These are phyloP conservation scores for Corvus cornix DNA, from an alignment of 2,113 vertebrate species.

Conservation along the genomic window DNA sequence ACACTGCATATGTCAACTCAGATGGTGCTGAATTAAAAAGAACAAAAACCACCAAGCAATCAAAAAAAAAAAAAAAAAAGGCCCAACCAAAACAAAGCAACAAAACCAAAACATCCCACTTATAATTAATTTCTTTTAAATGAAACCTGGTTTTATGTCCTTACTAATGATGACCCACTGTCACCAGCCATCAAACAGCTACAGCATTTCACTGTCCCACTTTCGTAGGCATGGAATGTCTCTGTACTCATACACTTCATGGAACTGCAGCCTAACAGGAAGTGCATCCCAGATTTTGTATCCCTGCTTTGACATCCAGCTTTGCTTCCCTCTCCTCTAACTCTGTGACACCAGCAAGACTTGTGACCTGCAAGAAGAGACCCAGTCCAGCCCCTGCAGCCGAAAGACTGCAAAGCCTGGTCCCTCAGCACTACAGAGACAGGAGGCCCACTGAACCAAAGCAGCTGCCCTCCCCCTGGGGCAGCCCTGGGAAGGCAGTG, in stretches of 20 bases:
- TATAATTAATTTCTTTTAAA: not conserved
- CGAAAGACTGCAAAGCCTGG: not conserved
- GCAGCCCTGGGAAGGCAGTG: not conserved
- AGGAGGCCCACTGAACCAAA: accelerated
- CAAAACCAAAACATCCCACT: not conserved
- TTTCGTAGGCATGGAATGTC: not conserved
- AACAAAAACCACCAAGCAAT: not conserved
- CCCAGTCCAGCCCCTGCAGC: not conserved
- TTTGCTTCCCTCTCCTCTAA: not conserved
- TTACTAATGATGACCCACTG: not conserved
- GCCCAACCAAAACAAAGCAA: not conserved
- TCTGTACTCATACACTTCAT: not conserved
- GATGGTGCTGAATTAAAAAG: not conserved
- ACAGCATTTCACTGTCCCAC: not conserved
- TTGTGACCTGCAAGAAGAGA: not conserved
- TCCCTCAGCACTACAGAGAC: not conserved
- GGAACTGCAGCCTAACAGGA: not conserved
- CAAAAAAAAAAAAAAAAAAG: not conserved
- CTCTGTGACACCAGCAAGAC: not conserved
- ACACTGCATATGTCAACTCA: not conserved
- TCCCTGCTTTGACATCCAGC: not conserved
- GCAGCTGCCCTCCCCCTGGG: not conserved
- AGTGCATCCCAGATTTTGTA: accelerated
- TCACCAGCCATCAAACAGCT: not conserved
- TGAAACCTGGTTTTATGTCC: not conserved